phyloP scores from a whole-genome alignment of 2,797 vertebrate genomes.

The Cuculus canorus region DNA sequence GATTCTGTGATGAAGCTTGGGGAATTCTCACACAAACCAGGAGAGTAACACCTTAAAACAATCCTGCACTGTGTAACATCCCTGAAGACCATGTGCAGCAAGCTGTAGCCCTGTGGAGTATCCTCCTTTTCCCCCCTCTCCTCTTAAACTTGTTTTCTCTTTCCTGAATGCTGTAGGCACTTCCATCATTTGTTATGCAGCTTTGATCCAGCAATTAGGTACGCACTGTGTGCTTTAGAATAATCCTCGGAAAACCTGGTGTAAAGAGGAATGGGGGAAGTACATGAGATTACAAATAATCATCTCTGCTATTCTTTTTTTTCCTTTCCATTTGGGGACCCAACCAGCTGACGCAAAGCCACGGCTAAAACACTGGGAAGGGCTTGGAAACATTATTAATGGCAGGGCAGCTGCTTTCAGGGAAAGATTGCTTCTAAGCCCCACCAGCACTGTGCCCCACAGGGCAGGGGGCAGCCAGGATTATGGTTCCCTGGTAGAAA shows the following conservation, averaged over 20 bases:
- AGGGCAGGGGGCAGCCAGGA: not conserved
- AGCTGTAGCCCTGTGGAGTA: not conserved
- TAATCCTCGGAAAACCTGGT: not conserved
- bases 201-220: not conserved
- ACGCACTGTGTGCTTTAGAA: not conserved
- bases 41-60: not conserved
- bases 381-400: not conserved
- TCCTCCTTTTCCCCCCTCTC: not conserved
- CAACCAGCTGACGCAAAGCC: not conserved
- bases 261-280: not conserved
- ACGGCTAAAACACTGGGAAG: not conserved
- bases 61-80: not conserved
- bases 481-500: not conserved
- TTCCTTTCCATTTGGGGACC: not conserved
- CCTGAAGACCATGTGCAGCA: not conserved
- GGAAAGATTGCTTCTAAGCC: not conserved
- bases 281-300: not conserved
- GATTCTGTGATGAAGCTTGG: not conserved
- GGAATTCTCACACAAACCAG: not conserved
- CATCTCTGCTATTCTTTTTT: not conserved
- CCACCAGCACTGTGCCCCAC: accelerated
- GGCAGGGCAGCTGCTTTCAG: not conserved
- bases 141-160: not conserved
- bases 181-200: not conserved
- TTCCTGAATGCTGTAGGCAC: not conserved